Percentiles rank a stretch among this genome's conserved stretches.
phyloP scores from a whole-genome alignment of 2,888 invertebrate species.

The Euproctis similis region DNA sequence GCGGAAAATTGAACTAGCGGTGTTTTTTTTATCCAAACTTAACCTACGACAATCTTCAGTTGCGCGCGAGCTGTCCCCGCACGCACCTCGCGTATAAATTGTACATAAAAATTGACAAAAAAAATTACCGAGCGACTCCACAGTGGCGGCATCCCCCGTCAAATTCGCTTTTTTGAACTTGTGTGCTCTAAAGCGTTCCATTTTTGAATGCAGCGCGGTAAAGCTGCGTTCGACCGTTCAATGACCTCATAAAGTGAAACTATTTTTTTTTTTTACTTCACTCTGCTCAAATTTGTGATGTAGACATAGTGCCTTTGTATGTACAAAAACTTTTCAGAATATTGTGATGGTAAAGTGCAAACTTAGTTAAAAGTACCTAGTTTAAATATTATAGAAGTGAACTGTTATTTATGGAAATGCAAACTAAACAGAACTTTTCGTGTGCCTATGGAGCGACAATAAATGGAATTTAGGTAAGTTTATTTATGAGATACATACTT shows the following conservation, averaged over 20 bases:
- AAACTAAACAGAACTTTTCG: conserved; percentile 29
- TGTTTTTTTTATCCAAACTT: conserved; percentile 66
- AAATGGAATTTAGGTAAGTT: conserved; percentile 51
- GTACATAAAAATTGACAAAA: conserved; percentile 41
- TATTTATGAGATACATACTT: conserved; percentile 9
- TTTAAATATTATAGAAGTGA: conserved; percentile 39
- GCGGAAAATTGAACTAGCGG: conserved; percentile 69
- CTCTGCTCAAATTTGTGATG: conserved; percentile 71
- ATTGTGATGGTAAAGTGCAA: conserved; percentile 71
- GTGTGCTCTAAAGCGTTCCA: conserved; percentile 40
- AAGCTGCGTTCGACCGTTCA: conserved; percentile 41
- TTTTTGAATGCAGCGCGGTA: conserved; percentile 46
- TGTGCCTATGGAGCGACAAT: conserved; percentile 55
- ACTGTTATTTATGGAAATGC: conserved; percentile 32
- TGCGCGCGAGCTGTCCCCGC: conserved; percentile 67
- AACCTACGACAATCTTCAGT: conserved; percentile 72
- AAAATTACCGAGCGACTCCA: conserved; percentile 53
- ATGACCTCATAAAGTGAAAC: conserved; percentile 58
- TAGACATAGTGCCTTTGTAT: conserved; percentile 61
- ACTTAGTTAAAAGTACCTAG: conserved; percentile 49
- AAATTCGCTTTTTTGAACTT: conserved; percentile 43
- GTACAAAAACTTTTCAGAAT: conserved; percentile 55
- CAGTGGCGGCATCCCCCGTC: conserved; percentile 34
- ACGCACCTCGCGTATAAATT: conserved; percentile 49
- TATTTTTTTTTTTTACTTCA: conserved; percentile 43